Base-by-base conservation (phyloP, 2,113 vertebrate species). In the Arothron firmamentum region DNA sequence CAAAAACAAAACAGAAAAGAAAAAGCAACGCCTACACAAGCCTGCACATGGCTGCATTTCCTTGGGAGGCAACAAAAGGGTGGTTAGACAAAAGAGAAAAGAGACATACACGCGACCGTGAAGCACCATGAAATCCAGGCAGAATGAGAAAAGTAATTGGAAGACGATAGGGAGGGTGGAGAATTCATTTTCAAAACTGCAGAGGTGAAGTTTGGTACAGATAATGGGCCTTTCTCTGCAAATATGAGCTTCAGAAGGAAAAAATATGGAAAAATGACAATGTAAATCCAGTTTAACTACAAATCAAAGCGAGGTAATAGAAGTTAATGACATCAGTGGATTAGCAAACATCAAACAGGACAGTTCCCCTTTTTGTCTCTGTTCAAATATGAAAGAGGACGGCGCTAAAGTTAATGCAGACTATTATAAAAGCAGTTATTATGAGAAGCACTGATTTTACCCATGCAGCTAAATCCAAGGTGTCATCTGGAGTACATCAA, bases 61-160 rank as follows among this genome's bases (percentile, higher is more conserved):
- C 52, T 54, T 62, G 70, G 72, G 56, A 57, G 64, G 42, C 18
- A 19, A 53, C 28, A 74, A 38, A 56, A 77, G 49, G 57, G 13
- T 48, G 62, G 59, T 59, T 55, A 60, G 67, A 62, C 2, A 55
- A 80, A 77, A 54, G 67, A 73, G 70, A 74, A 59, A 68, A 51
- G 56, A 72, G 55, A 77, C 59, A 56, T 53, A 59, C 17, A 51
- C 51, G 66, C 31, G 63, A 82, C 85, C 72, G 52, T 76, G 75
- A 77, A 63, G 67, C 77, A 84, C 75, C 82, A 74, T 88, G 86
- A 88, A 88, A 89, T 84, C 80, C 60, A 57, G 62, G 56, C 73
- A 72, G 64, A 85, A 85, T 85, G 79, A 86, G 79, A 89, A 87
- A 67, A 72, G 67, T 84, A 86, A 88, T 82, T 83, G 77, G 76